A percentile compares a stretch with the other conserved stretches of the same genome.
phyloP scores from a whole-genome alignment of 2,888 invertebrate genomes.

The Meloe dianella region DNA sequence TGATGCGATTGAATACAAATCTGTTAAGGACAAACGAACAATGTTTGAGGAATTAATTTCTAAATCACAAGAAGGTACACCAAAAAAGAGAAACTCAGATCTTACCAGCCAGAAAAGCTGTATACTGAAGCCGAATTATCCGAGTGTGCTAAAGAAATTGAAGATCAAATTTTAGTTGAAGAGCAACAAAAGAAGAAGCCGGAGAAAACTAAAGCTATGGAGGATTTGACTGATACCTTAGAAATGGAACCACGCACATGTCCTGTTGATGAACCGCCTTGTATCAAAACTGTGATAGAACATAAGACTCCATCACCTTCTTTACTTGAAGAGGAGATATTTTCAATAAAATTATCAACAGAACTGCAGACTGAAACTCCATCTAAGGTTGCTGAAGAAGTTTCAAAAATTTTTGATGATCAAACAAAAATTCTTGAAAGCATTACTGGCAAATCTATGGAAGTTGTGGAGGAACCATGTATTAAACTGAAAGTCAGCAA shows the following conservation, averaged over 20 bases:
- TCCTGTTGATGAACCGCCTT: slow-evolving; percentile 46
- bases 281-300: slow-evolving; percentile 47
- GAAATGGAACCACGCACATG: slow-evolving; percentile 11
- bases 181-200: slow-evolving; percentile 15
- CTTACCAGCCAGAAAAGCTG: slow-evolving; percentile 26
- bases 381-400: slow-evolving; percentile 17
- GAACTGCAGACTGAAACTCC: background rate
- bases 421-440: slow-evolving; percentile 38
- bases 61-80: slow-evolving; percentile 53
- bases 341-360: background rate
- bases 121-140: slow-evolving; percentile 42
- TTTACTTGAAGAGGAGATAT: slow-evolving; percentile 15
- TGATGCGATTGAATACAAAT: slow-evolving; percentile 42
- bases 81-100: slow-evolving; percentile 41
- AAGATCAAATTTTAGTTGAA: slow-evolving; percentile 40
- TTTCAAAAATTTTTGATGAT: slow-evolving; percentile 28
- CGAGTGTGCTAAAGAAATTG: slow-evolving; percentile 39
- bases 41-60: slow-evolving; percentile 57
- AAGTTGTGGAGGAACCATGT: slow-evolving; percentile 39
- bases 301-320: slow-evolving; percentile 38
- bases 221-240: slow-evolving; percentile 5
- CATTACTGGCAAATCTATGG: slow-evolving; percentile 32
- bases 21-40: slow-evolving; percentile 53
- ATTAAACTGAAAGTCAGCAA: slow-evolving; percentile 23
- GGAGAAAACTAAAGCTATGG: slow-evolving; percentile 28